Conservation (phyloP, 2,888 invertebrate species). For the Agrilus cyanescens region DNA sequence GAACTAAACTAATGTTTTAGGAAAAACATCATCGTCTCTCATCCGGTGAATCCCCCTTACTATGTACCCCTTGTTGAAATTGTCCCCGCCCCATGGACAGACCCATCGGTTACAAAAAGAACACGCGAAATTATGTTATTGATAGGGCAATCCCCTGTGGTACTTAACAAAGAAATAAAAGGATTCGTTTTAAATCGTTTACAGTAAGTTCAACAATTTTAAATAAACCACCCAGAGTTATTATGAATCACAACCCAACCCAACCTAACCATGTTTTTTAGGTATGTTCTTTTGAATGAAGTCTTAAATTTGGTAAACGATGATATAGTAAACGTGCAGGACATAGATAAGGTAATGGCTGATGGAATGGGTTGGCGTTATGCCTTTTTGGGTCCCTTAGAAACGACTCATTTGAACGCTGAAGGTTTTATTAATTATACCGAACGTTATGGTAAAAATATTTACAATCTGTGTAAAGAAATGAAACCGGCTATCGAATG, state of each 20-base stretch:
- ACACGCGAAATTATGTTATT: constrained; percentile 71
- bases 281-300: constrained; percentile 87
- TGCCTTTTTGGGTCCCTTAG: constrained; percentile 88
- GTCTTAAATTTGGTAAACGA: constrained; percentile 79
- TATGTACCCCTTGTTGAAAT: constrained; percentile 91
- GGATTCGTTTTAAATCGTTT: constrained; percentile 91
- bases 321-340: constrained; percentile 74
- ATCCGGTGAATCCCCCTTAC: constrained; percentile 95
- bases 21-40: constrained; percentile 66
- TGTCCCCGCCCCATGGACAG: constrained; percentile 90
- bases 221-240: background rate
- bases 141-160: constrained; percentile 86
- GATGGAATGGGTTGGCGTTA: constrained; percentile 92
- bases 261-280: constrained; percentile 29
- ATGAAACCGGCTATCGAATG: constrained; percentile 67
- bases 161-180: constrained; percentile 72
- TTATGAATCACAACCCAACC: too few relatives aligned
- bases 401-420: constrained; percentile 90
- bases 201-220: constrained; percentile 48
- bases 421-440: constrained; percentile 64
- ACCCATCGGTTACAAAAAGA: constrained; percentile 57
- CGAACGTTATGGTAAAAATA: constrained; percentile 47
- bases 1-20: constrained; percentile 17
- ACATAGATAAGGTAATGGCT: constrained; percentile 87
- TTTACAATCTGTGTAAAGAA: constrained; percentile 53